Evolutionary conservation across 1,140 invertebrate genomes (phyloP), one percentile per base, ranked within the genome.

Genomic region (Luehdorfia chinensis): DNA sequence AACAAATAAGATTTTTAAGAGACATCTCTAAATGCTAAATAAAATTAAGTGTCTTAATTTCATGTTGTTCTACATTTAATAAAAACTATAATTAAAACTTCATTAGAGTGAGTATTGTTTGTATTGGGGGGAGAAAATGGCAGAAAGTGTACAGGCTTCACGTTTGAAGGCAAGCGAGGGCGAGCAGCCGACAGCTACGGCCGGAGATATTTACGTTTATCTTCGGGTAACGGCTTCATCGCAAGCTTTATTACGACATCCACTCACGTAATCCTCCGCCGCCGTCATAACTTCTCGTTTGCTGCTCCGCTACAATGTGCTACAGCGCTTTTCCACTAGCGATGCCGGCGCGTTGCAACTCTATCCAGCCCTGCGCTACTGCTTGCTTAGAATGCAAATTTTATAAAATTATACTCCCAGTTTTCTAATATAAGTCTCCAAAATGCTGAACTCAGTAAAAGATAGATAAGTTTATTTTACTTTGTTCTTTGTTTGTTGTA

Each of bases 241-340:
- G 76, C 83, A 75, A 86, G 83, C 83, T 86, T 86, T 86, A 86
- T 86, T 86, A 86, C 83, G 70, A 80, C 83, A 86, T 86, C 83
- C 83, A 86, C 83, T 86, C 83, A 83, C 83, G 79, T 86, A 86
- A 84, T 84, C 77, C 79, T 76, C 75, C 71, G 72, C 61, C 65
- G 74, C 70, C 73, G 76, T 86, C 79, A 86, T 86, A 86, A 86
- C 75, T 86, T 64, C 75, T 84, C 76, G 76, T 86, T 84, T 86
- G 75, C 62, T 72, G 63, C 60, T 69, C 60, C 57, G 67, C 64
- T 80, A 86, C 79, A 80, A 76, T 77, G 75, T 80, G 71, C 64
- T 73, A 71, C 71, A 75, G 51, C 53, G 71, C 59, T 73, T 72
- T 77, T 63, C 65, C 64, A 74, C 68, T 73, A 74, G 59, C 66